These are phyloP conservation scores for Ferdinandea cuprea DNA, from an alignment of 2,888 invertebrate species.

Conservation along the genomic window DNA sequence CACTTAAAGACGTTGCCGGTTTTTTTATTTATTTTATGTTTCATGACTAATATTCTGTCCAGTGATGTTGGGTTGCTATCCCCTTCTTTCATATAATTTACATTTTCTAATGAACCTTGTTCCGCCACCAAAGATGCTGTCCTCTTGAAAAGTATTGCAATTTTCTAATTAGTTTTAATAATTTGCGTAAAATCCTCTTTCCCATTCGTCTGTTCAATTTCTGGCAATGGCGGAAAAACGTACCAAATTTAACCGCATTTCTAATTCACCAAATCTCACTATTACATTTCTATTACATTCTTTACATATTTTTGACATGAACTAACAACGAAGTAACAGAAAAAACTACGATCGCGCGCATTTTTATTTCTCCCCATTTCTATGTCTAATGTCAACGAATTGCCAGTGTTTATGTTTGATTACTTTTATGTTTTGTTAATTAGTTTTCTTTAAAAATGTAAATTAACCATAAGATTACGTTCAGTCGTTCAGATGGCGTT, in stretches of 20 bases:
- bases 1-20: too few relatives aligned
- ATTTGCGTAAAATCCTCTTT: too few relatives aligned
- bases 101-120: too few relatives aligned
- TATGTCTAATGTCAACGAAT: slow-evolving; percentile 41
- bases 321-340: background rate
- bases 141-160: too few relatives aligned
- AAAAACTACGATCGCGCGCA: slow-evolving; percentile 59
- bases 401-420: slow-evolving; percentile 59
- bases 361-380: slow-evolving; percentile 20
- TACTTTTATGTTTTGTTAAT: slow-evolving; percentile 22
- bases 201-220: background rate
- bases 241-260: slow-evolving; percentile 40
- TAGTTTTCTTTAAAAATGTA: slow-evolving; percentile 1
- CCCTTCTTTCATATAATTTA: too few relatives aligned
- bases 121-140: too few relatives aligned
- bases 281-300: slow-evolving; percentile 56
- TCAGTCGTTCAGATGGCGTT: background rate
- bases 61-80: too few relatives aligned
- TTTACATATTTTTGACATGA: slow-evolving; percentile 39
- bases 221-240: slow-evolving; percentile 40
- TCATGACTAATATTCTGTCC: too few relatives aligned
- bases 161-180: too few relatives aligned
- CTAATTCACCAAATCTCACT: slow-evolving; percentile 53
- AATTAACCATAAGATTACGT: background rate
- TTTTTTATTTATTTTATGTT: too few relatives aligned